Conservation (phyloP, 2,113 vertebrate species). For the Pampusana beccarii region DNA sequence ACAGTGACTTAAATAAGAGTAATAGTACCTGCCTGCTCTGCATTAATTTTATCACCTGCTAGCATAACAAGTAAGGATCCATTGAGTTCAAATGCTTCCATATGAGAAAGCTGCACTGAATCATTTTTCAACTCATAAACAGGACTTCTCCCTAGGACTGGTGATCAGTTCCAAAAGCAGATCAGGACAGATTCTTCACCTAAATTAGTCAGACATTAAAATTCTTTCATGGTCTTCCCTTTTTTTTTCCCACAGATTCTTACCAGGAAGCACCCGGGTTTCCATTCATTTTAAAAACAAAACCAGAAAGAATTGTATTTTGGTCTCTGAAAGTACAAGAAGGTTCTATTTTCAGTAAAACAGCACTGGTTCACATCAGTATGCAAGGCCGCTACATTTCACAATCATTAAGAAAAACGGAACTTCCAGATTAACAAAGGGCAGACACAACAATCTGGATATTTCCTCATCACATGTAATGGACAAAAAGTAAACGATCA, state of each 20-base stretch:
- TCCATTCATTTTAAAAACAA: neutral
- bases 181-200: neutral
- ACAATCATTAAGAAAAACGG: neutral
- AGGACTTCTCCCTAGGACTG: neutral
- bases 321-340: neutral
- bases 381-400: neutral
- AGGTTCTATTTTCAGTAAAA: neutral
- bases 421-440: neutral
- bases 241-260: neutral
- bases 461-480: neutral
- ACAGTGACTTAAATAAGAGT: neutral
- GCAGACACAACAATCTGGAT: neutral
- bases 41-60: neutral
- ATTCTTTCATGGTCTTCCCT: neutral
- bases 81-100: neutral
- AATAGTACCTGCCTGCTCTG: neutral
- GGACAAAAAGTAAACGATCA: neutral
- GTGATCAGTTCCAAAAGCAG: neutral
- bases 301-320: neutral
- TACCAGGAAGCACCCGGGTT: neutral
- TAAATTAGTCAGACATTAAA: neutral
- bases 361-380: neutral
- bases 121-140: neutral
- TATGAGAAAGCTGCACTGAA: neutral
- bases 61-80: neutral